Percentiles rank a stretch among this genome's conserved stretches.
Conservation (phyloP, 2,888 invertebrate species). For the Leptinotarsa rubiginosa region DNA sequence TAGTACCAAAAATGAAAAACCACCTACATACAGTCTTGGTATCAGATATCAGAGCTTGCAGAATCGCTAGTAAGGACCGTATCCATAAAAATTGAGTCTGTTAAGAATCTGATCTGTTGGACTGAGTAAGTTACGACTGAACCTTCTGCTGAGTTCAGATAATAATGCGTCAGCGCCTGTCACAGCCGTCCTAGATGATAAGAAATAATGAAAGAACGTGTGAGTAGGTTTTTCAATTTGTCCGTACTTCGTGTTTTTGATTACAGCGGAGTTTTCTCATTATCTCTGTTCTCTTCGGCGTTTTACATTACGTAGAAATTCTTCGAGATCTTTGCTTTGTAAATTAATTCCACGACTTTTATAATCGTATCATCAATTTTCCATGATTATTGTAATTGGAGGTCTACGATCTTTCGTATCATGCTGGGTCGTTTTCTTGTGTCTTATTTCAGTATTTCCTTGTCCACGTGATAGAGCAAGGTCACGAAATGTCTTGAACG, state of each 20-base stretch:
- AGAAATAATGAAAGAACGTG: no score
- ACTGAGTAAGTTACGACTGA: no score
- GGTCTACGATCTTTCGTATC: background rate
- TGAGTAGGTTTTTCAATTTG: background rate
- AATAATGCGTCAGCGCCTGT: no score
- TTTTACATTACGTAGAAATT: background rate
- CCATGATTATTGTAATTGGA: constrained; percentile 8
- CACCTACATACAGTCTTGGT: no score
- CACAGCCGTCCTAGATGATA: no score
- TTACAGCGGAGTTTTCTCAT: background rate
- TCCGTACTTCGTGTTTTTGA: background rate
- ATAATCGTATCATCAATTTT: constrained; percentile 4
- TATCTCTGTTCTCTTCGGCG: constrained; percentile 1
- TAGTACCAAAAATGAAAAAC: no score
- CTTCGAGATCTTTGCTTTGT: background rate
- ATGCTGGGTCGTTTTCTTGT: background rate
- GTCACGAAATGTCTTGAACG: background rate
- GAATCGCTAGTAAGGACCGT: no score
- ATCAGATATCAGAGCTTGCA: no score
- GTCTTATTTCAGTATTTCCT: background rate
- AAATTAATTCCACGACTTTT: constrained; percentile 3
- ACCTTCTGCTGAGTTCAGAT: no score
- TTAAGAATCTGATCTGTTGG: no score
- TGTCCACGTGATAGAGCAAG: background rate
- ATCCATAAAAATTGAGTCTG: no score